Conservation (phyloP, 2,113 vertebrate genomes). For the Hyperopisus bebe region DNA sequence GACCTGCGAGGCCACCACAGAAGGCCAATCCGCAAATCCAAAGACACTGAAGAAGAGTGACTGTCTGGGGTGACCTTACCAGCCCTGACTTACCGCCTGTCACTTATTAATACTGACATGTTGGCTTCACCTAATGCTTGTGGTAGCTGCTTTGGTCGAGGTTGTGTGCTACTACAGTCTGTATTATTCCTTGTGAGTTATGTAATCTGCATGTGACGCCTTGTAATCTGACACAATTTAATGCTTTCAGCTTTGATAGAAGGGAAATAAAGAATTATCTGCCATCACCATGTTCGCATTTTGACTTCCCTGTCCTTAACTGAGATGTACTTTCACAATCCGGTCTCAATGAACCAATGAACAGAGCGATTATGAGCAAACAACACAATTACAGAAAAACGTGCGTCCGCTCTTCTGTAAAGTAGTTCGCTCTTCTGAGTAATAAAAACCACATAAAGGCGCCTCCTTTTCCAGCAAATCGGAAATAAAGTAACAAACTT, state of each 20-base stretch:
- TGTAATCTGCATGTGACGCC: background rate
- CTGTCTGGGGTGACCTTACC: background rate
- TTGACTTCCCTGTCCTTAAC: too few relatives aligned
- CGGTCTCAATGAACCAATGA: too few relatives aligned
- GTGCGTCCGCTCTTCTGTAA: background rate
- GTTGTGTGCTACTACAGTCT: background rate
- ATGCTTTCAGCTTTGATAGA: too few relatives aligned
- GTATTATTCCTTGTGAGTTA: background rate
- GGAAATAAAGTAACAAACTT: background rate
- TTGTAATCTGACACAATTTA: background rate
- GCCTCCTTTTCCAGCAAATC: too few relatives aligned
- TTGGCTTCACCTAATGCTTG: background rate
- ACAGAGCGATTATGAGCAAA: too few relatives aligned
- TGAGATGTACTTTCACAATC: background rate
- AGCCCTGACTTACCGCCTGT: background rate
- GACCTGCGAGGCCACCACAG: conserved; percentile 42
- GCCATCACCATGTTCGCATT: too few relatives aligned
- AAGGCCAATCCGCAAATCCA: conserved; percentile 35
- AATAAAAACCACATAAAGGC: background rate
- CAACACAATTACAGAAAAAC: background rate
- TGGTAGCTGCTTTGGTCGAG: background rate
- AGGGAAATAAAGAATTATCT: too few relatives aligned
- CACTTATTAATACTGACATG: too few relatives aligned
- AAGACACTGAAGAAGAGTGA: conserved; percentile 35
- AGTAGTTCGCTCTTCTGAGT: background rate